Conservation (phyloP, 2,113 vertebrate genomes). For the Piliocolobus tephrosceles region DNA sequence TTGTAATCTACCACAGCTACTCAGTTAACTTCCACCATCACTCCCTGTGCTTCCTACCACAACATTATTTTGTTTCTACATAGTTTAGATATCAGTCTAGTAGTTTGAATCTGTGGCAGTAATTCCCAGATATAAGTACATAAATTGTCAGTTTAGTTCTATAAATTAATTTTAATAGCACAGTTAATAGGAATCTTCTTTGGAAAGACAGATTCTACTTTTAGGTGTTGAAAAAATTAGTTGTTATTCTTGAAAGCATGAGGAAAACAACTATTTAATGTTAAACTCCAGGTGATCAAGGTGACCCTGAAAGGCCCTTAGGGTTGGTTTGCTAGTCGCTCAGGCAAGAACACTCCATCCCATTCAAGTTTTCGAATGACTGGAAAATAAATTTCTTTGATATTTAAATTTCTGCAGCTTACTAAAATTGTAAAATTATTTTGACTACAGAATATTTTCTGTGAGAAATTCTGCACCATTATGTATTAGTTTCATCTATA, state of each 20-base stretch:
- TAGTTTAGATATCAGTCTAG: neutral
- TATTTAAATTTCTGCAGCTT: neutral
- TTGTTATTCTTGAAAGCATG: neutral
- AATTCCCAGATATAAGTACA: neutral
- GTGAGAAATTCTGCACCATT: neutral
- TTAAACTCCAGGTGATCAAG: neutral
- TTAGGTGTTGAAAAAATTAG: neutral
- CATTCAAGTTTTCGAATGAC: neutral
- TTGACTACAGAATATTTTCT: neutral
- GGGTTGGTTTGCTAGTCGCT: neutral
- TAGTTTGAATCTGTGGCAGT: neutral
- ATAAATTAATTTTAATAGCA: neutral
- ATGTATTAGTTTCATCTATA: neutral
- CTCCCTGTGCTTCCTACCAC: neutral
- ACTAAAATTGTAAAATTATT: neutral
- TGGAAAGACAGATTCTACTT: conserved; percentile 3
- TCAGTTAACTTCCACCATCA: neutral
- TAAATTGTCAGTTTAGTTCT: neutral
- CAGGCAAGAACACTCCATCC: neutral
- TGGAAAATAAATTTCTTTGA: neutral
- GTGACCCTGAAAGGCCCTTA: neutral
- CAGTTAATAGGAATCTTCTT: neutral
- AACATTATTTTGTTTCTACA: neutral
- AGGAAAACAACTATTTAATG: neutral
- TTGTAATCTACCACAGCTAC: neutral